Percentiles rank a stretch among this genome's conserved stretches.
Evolutionary conservation across 2,888 invertebrate genomes (phyloP).

Genomic region (Himalopsyche anomala): DNA sequence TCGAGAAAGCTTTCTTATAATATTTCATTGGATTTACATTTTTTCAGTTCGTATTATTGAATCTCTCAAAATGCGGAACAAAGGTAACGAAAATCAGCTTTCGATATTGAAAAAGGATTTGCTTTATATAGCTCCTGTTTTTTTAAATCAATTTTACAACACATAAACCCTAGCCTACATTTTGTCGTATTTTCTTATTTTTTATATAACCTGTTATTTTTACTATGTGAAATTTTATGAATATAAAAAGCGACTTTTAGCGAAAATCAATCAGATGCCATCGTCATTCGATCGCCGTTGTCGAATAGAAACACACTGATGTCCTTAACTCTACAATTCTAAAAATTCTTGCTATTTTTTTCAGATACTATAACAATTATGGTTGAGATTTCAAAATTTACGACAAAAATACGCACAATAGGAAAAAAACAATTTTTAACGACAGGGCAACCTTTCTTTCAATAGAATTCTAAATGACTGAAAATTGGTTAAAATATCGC

Average conservation of each 20-base stretch:
- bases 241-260: too few species aligned
- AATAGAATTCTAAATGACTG: background rate
- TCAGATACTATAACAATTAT: background rate
- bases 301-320: too few species aligned
- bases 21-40: constrained; percentile 29
- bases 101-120: constrained; percentile 12
- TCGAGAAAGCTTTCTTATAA: background rate
- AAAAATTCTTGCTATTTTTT: too few species aligned
- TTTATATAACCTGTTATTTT: too few species aligned
- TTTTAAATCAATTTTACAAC: too few species aligned
- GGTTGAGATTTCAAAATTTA: background rate
- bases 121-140: background rate
- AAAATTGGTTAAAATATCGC: constrained; percentile 7
- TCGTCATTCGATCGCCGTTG: too few species aligned
- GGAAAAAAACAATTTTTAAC: background rate
- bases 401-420: background rate
- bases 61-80: background rate
- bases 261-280: too few species aligned
- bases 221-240: too few species aligned
- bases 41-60: constrained; percentile 9
- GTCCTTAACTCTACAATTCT: too few species aligned
- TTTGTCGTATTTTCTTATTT: too few species aligned
- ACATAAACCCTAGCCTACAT: too few species aligned
- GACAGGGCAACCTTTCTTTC: background rate
- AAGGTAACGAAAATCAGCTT: background rate